Evolutionary conservation across 2,113 vertebrate genomes (phyloP).

Genomic region (Nesospiza acunhae): DNA sequence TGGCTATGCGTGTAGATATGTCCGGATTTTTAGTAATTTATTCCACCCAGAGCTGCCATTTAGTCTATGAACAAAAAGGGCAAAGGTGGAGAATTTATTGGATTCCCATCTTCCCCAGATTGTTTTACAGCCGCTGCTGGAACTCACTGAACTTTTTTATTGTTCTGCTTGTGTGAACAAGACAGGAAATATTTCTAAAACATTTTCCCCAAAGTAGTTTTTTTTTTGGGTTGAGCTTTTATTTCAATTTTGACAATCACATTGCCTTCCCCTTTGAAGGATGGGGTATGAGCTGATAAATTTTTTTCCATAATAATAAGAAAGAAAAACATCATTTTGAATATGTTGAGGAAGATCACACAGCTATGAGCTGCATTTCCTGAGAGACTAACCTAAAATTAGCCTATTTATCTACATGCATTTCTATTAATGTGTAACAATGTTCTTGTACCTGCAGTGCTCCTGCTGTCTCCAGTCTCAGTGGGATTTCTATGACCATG

Average conservation of each 20-base stretch:
- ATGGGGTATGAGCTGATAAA: background rate
- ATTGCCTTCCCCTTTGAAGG: background rate
- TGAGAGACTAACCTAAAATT: background rate
- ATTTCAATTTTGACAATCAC: background rate
- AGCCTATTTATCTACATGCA: background rate
- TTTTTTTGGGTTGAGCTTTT: background rate
- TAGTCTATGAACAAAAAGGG: background rate
- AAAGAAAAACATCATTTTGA: background rate
- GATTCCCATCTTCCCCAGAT: background rate
- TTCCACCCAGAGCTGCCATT: background rate
- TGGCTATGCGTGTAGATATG: background rate
- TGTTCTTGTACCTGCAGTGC: background rate
- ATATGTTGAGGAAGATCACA: background rate
- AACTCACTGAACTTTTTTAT: background rate
- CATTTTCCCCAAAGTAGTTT: accelerated
- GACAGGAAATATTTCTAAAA: background rate
- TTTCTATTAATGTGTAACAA: background rate
- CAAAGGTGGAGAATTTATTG: background rate
- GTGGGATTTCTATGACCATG: background rate
- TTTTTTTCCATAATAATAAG: background rate
- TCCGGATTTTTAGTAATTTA: background rate
- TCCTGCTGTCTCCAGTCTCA: background rate
- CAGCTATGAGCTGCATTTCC: background rate
- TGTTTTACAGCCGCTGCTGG: background rate
- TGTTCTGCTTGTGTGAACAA: background rate